Conservation (phyloP, 2,797 vertebrate genomes). For the Chloroceryle inda region DNA sequence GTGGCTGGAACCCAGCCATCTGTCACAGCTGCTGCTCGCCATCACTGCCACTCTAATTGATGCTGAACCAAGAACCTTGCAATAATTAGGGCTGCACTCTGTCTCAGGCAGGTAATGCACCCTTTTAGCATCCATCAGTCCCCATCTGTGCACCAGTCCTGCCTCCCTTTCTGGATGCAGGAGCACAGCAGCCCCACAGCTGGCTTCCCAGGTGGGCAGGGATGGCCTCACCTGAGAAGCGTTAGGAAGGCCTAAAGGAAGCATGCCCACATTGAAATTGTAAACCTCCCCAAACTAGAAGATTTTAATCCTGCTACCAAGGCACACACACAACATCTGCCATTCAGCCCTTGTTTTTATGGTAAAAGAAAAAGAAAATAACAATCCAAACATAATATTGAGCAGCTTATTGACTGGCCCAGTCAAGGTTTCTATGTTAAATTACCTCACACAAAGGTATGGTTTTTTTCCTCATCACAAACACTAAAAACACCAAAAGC, state of each 20-base stretch:
- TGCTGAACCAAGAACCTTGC: constrained; percentile 91
- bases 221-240: constrained; percentile 8
- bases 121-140: constrained; percentile 91
- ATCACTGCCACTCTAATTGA: constrained; percentile 92
- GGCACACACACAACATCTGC: constrained; percentile 11
- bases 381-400: neutral
- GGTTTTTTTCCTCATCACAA: neutral
- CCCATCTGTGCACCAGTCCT: constrained; percentile 86
- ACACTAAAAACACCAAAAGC: neutral
- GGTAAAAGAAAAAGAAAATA: neutral
- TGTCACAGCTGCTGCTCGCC: constrained; percentile 93
- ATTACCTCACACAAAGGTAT: neutral
- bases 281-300: constrained; percentile 41
- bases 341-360: neutral
- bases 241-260: constrained; percentile 5
- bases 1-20: constrained; percentile 93
- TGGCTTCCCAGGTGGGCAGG: neutral
- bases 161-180: constrained; percentile 36
- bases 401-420: neutral
- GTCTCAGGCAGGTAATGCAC: constrained; percentile 91
- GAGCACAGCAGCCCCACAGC: constrained; percentile 62
- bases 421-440: neutral
- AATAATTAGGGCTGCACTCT: constrained; percentile 91
- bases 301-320: constrained; percentile 32
- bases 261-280: neutral